Evolutionary conservation across 2,888 invertebrate genomes (phyloP).

Genomic region (Agonopterix subpropinquella): DNA sequence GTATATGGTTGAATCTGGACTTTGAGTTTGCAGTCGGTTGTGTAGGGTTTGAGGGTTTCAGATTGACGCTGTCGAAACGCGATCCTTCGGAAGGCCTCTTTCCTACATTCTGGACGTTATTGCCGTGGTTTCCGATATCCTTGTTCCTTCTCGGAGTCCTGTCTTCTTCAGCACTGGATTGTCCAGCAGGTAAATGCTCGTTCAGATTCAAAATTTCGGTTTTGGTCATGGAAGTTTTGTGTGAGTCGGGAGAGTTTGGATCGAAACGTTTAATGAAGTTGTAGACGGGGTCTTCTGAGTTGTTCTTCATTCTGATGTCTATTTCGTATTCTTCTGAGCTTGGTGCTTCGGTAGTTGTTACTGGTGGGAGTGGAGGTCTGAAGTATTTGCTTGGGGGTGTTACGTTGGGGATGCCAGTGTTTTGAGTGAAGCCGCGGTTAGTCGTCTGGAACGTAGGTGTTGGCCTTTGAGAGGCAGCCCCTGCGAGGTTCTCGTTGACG

Average conservation of each 20-base stretch:
- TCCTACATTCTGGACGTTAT: constrained; percentile 37
- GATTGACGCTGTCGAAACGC: constrained; percentile 45
- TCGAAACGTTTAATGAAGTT: constrained; percentile 67
- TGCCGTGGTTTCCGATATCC: constrained; percentile 39
- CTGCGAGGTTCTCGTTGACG: constrained; percentile 22
- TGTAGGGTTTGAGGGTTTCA: constrained; percentile 30
- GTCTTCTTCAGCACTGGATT: constrained; percentile 57
- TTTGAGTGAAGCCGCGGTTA: constrained; percentile 10
- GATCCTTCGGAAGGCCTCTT: constrained; percentile 34
- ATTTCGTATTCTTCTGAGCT: constrained; percentile 30
- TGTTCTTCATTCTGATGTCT: constrained; percentile 28
- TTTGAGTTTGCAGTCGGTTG: constrained; percentile 12
- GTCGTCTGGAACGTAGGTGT: constrained; percentile 36
- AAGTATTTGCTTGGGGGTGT: constrained; percentile 40
- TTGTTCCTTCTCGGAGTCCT: constrained; percentile 47
- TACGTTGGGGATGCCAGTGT: constrained; percentile 14
- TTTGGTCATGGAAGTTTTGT: constrained; percentile 55
- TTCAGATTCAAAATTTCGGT: constrained; percentile 57
- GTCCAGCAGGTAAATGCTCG: constrained; percentile 51
- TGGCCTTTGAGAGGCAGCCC: constrained; percentile 40
- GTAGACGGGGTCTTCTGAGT: constrained; percentile 41
- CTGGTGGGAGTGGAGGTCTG: constrained; percentile 37
- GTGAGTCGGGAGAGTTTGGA: constrained; percentile 52
- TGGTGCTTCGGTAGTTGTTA: constrained; percentile 28
- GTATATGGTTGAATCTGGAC: constrained; percentile 16